Evolutionary conservation across 2,113 vertebrate genomes (phyloP), one percentile per base, ranked within the genome.

Genomic region (Anarhynchus alexandrinus): DNA sequence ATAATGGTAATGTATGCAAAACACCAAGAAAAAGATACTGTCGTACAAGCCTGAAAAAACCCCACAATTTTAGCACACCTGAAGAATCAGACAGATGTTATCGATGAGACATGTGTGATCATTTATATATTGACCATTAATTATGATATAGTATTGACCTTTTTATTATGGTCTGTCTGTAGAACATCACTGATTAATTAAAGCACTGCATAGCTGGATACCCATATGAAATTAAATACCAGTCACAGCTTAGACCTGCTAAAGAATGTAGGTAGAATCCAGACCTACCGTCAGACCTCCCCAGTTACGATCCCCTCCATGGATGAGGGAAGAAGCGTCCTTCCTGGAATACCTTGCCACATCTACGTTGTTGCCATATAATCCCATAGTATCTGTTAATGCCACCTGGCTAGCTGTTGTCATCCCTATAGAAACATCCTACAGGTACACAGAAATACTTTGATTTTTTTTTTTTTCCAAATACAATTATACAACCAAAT

Each of bases 1-100:
- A 90, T 90, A 90, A 85, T 57, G 36, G 21, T 64, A 91, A 92
- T 67, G 36, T 70, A 73, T 92, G 71, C 64, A 81, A 71, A 93
- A 67, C 51, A 81, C 29, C 20, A 84, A 64, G 18, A 64, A 59
- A 61, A 91, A 59, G 59, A 72, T 61, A 8, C 15, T 55, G 5
- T 78, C 32, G n/a, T 78, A 52, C 38, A 76, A 91, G 64, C 18
- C 47, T 73, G 40, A 55, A 85, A 67, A 87, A 49, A 18, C 2
- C 10, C 7, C 12, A 59, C 4, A 30, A 4, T 80, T 94, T 88
- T 59, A 81, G 20, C 32, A 62, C 19, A 88, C 67, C 67, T 94
- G 32, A 88, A 83, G 38, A 88, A 59, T 80, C 23, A 66, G 42
- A 34, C 12, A 52, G 66, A 59, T 2, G 2, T 57, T 49, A 58